A percentile compares a stretch with the other conserved stretches of the same genome.
Conservation (phyloP, 2,797 vertebrate genomes). For the Sebastes flavidus region DNA sequence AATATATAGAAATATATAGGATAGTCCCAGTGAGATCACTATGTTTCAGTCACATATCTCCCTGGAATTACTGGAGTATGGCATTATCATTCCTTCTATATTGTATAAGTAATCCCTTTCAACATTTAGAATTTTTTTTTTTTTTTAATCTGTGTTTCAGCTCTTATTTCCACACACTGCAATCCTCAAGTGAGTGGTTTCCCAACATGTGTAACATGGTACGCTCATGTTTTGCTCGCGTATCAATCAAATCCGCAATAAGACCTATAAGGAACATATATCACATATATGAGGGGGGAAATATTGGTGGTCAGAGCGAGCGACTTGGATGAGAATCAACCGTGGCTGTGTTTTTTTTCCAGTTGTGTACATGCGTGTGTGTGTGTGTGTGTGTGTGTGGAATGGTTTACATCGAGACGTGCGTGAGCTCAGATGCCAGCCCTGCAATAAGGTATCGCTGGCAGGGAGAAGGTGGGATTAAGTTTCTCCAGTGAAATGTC, state of each 20-base stretch:
- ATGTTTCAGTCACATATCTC: background rate
- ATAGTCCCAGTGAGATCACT: no score
- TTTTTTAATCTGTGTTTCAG: background rate
- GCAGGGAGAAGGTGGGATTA: conserved; percentile 49
- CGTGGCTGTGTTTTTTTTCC: conserved; percentile 40
- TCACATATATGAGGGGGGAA: conserved; percentile 24
- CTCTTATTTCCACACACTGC: background rate
- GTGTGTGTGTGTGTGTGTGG: background rate
- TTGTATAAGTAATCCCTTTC: background rate
- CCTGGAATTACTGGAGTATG: background rate
- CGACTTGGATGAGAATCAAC: conserved; percentile 50
- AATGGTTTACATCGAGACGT: conserved; percentile 37
- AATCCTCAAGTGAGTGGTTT: background rate
- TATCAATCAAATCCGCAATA: conserved; percentile 33
- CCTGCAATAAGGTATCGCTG: conserved; percentile 61
- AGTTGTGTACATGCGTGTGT: conserved; percentile 49
- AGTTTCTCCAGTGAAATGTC: conserved; percentile 72
- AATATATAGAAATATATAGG: background rate
- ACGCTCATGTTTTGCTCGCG: conserved; percentile 14
- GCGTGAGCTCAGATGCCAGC: conserved; percentile 26
- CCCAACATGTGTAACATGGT: background rate
- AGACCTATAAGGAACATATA: conserved; percentile 15
- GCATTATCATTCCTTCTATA: background rate
- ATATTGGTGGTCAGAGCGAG: conserved; percentile 34
- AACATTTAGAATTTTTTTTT: background rate